Conservation (phyloP, 2,888 invertebrate species). For the Caenorhabditis virilis region DNA sequence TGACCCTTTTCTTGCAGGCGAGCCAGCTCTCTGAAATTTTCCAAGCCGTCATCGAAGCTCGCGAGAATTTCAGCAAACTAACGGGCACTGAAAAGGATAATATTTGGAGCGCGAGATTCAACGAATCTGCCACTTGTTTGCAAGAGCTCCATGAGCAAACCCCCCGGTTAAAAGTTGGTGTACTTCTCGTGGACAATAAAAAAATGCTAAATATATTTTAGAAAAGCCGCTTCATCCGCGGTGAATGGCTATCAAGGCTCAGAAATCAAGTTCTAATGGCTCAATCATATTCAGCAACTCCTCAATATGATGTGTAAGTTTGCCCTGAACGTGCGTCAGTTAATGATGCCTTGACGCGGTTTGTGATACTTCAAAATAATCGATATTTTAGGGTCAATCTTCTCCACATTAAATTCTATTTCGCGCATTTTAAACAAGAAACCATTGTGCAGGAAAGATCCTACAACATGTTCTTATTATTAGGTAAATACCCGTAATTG, state of each 20-base stretch:
- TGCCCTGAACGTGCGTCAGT: too few relatives aligned
- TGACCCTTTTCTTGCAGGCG: slow-evolving; percentile 5
- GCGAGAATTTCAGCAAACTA: slow-evolving; percentile 13
- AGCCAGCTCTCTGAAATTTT: slow-evolving; percentile 17
- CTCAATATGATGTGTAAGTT: slow-evolving; percentile 60
- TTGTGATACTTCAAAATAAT: neutral
- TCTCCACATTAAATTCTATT: slow-evolving; percentile 60
- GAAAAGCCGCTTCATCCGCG: slow-evolving; percentile 54
- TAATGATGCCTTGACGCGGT: neutral
- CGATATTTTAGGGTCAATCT: slow-evolving; percentile 55
- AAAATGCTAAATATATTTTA: slow-evolving; percentile 15
- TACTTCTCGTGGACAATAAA: neutral
- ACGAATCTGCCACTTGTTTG: slow-evolving; percentile 17
- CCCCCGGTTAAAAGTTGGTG: slow-evolving; percentile 14
- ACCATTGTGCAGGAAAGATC: slow-evolving; percentile 58
- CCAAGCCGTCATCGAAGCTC: slow-evolving; percentile 8
- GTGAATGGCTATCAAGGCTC: slow-evolving; percentile 57
- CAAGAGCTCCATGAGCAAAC: slow-evolving; percentile 14
- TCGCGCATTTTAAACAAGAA: slow-evolving; percentile 63
- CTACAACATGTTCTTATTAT: slow-evolving; percentile 58
- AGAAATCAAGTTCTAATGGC: slow-evolving; percentile 57
- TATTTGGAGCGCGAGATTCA: slow-evolving; percentile 16
- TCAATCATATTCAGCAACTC: slow-evolving; percentile 59
- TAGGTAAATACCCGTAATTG: slow-evolving; percentile 36
- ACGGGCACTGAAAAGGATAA: slow-evolving; percentile 25